Base-by-base conservation (phyloP, 2,888 invertebrate species). In the Drosophila demipolita region DNA sequence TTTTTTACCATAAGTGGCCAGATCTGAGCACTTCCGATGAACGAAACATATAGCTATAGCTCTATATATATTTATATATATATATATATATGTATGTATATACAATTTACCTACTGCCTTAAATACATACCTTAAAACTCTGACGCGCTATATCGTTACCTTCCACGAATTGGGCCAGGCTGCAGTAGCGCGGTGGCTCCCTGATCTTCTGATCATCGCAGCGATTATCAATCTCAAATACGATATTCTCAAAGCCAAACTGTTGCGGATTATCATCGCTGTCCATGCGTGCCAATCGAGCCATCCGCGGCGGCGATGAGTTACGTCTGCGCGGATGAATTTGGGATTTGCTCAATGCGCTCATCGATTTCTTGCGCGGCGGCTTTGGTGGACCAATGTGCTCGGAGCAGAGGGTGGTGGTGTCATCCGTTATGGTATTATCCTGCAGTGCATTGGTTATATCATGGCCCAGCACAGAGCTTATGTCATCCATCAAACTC, bases 131-230 rank as follows among this genome's bases (percentile, higher is more conserved):
- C 92, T 95, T 96, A 91, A 97, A 96, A 3, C 97, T 97, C 91
- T 95, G 95, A 54, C 97, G 94, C 0, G 96, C 96, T 72, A 97
- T 97, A 91, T 97, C 97, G 92, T 95, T 97, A 26, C 97, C 97
- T 93, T 97, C 97, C 70, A 96, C 96, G 88, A 97, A 97, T 81
- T 96, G 96, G 1, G 97, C 97, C 85, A 97, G 93, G 88, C 97
- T 97, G 91, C 97, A 97, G 89, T 95, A 96, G 78, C 95, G 96
- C 53, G 95, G 94, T 63, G 95, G 95, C 82, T 95, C 95, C 4
- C 89, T 78, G 32, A 92, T 92, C 75, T 93, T 93, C 67, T 92
- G 93, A 74, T 94, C 94, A 68, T 94, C 94, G 55, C 93, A 93
- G 15, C 93, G 92, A 82, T 93, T 93, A 71, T 93, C 93, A 23